Evolutionary conservation across 2,113 vertebrate species (phyloP).

Genomic region (Fulica atra): DNA sequence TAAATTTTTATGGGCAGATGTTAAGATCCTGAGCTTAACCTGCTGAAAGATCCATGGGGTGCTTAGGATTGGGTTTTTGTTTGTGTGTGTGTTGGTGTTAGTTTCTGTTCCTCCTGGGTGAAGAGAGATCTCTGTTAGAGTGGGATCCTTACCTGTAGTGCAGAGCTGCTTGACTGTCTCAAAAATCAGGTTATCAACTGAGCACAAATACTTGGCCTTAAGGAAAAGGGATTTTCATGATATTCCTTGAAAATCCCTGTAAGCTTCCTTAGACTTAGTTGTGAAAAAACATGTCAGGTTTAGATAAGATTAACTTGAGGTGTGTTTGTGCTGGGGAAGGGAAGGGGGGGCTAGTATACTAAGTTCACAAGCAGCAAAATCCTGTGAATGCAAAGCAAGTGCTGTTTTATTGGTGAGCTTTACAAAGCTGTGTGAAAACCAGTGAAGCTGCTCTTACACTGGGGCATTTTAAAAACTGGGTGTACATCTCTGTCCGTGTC

Average conservation of each 20-base stretch:
- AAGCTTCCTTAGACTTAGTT: not conserved
- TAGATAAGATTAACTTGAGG: conserved; percentile 20
- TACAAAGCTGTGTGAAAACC: not conserved
- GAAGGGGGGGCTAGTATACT: not conserved
- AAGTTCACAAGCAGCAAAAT: not conserved
- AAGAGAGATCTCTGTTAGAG: not conserved
- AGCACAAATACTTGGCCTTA: not conserved
- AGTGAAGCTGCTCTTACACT: not conserved
- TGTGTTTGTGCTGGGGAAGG: not conserved
- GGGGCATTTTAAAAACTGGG: not conserved
- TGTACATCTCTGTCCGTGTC: not conserved
- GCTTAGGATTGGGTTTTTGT: not conserved
- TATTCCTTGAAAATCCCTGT: not conserved
- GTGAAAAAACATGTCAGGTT: not conserved
- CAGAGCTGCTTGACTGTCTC: not conserved
- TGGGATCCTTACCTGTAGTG: not conserved
- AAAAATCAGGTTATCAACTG: not conserved
- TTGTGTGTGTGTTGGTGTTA: not conserved
- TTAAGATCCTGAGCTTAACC: not conserved
- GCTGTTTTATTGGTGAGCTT: not conserved
- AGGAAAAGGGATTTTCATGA: not conserved
- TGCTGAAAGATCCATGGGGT: not conserved
- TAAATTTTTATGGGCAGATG: not conserved
- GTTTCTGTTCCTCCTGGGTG: not conserved
- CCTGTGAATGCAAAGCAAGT: not conserved